Evolutionary conservation across 2,797 vertebrate genomes (phyloP), one percentile per base, ranked within the genome.

Genomic region (Fistularia tabacaria): DNA sequence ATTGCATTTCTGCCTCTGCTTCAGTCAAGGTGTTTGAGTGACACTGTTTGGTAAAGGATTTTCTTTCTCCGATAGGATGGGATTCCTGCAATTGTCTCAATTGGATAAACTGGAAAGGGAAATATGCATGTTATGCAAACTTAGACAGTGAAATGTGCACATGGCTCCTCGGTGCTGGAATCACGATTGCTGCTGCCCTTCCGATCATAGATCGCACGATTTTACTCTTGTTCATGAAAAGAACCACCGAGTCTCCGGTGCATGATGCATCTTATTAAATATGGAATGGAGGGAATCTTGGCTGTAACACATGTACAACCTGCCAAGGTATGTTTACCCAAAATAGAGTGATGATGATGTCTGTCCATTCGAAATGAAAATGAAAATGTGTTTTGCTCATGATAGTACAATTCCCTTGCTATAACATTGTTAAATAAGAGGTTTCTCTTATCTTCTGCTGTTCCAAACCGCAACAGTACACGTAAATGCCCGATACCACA

Each of bases 211-310:
- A 11, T 7, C 15, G 36, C 9, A 11, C 46, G 40, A 60, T 73
- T 82, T 83, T 47, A 75, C 52, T 70, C 64, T 71, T n/a, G 7
- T 63, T 36, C 73, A 73, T 49, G 63, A 87, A 78, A 87, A 73
- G 73, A 68, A 13, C 13, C 38, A 52, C 62, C 36, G 57, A 52
- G 46, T 69, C 50, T 62, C 58, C 37, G 48, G 38, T 69, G 77
- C 45, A 56, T 57, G 54, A 78, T 58, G 64, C 62, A 84, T 73
- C 72, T 76, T 57, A 75, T 89, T 73, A 86, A 87, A 85, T 89
- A 87, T 89, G 84, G 80, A 89, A 66, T 36, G 59, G 47, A 58
- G 68, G 72, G 76, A 84, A 72, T 84, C 74, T 78, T 85, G 80
- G 77, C 76, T 69, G 8, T 50, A n/a, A 5, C 47, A 25, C 36